Percentiles rank a stretch among this genome's conserved stretches.
These are phyloP conservation scores for Drosophila mayri DNA, from an alignment of 1,140 invertebrate species.

Conservation along the genomic window DNA sequence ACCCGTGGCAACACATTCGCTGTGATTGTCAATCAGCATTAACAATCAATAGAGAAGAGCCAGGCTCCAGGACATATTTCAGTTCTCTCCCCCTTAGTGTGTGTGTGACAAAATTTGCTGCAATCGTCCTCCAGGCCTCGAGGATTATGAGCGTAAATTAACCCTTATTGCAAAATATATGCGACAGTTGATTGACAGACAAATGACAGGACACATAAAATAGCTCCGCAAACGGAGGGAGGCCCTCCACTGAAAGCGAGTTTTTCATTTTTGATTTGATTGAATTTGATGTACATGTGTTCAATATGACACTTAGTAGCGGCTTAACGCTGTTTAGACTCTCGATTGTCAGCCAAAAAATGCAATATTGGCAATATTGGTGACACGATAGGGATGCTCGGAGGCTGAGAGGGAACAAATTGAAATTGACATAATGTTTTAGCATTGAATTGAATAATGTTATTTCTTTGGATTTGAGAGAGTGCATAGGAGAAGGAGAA, in stretches of 20 bases:
- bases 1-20: slow-evolving; percentile 15
- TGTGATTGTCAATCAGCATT: slow-evolving; percentile 76
- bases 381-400: not conserved
- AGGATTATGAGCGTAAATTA: slow-evolving; percentile 83
- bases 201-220: slow-evolving; percentile 80
- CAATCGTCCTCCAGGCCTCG: slow-evolving; percentile 49
- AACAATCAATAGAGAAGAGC: slow-evolving; percentile 65
- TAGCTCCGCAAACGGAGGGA: slow-evolving; percentile 27
- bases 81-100: not conserved
- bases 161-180: slow-evolving; percentile 82
- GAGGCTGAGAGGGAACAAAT: slow-evolving; percentile 29
- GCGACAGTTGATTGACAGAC: slow-evolving; percentile 82
- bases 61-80: slow-evolving; percentile 58
- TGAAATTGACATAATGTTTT: slow-evolving; percentile 41
- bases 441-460: slow-evolving; percentile 6
- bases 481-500: not conserved
- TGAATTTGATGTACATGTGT: slow-evolving; percentile 78
- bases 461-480: slow-evolving; percentile 1
- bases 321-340: slow-evolving; percentile 73
- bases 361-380: slow-evolving; percentile 43
- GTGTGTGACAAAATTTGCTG: slow-evolving; percentile 69
- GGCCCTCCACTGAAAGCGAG: not conserved
- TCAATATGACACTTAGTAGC: slow-evolving; percentile 79
- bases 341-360: slow-evolving; percentile 45
- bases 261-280: slow-evolving; percentile 74